Conservation (phyloP, 92 coral and sea anemone species). For the Phymanthus crucifer region DNA sequence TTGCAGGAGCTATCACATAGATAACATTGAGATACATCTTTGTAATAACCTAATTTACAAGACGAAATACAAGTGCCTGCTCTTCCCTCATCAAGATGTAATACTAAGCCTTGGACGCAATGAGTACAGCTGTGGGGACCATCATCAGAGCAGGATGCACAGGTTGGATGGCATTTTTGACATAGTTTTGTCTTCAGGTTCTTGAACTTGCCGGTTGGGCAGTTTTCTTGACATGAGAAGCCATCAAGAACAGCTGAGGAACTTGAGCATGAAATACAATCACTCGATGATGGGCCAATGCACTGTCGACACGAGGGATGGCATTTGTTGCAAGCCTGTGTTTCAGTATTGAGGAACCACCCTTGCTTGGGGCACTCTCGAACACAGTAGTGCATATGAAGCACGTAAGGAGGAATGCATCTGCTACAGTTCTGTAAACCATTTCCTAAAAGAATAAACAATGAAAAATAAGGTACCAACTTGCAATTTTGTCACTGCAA, state of each 20-base stretch:
- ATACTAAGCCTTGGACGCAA: conserved; percentile 68
- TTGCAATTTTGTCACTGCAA: neutral
- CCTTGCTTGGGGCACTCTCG: conserved; percentile 75
- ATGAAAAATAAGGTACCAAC: neutral
- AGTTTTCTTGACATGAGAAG: conserved; percentile 61
- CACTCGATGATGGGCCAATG: conserved; percentile 78
- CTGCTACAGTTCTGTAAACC: conserved; percentile 82
- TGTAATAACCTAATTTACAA: conserved; percentile 66
- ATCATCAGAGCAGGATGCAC: conserved; percentile 66
- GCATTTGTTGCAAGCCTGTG: conserved; percentile 65
- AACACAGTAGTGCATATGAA: conserved; percentile 71
- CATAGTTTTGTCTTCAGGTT: conserved; percentile 64
- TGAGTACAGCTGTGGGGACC: conserved; percentile 58
- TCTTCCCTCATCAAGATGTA: conserved; percentile 2
- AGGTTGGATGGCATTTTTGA: conserved; percentile 88
- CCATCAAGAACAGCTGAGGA: conserved; percentile 61
- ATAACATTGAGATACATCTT: conserved; percentile 41
- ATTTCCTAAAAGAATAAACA: conserved; percentile 57
- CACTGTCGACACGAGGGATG: conserved; percentile 81
- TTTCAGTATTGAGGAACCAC: conserved; percentile 61
- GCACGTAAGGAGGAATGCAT: conserved; percentile 80
- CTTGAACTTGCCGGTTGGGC: conserved; percentile 72
- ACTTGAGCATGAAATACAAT: conserved; percentile 76
- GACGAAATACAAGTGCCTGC: conserved; percentile 60
- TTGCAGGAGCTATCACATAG: conserved; percentile 69